Conservation (phyloP, 2,113 vertebrate genomes). For the Archocentrus centrarchus region DNA sequence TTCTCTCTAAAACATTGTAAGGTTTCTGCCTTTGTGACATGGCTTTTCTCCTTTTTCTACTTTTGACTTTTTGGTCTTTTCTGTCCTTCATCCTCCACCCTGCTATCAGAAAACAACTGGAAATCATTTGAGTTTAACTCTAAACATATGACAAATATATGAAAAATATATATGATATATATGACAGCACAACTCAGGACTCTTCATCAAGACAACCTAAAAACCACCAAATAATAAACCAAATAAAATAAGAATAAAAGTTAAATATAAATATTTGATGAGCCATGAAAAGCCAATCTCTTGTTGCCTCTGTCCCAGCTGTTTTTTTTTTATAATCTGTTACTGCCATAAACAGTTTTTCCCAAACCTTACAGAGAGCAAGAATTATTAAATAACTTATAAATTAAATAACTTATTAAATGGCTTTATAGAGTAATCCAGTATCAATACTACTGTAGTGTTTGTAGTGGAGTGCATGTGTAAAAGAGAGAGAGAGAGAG, state of each 20-base stretch:
- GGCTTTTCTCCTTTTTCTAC: too few relatives aligned
- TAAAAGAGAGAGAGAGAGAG: not conserved
- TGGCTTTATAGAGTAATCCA: not conserved
- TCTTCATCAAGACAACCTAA: too few relatives aligned
- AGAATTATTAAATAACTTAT: not conserved
- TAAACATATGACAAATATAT: not conserved
- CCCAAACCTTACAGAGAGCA: not conserved
- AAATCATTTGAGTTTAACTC: not conserved
- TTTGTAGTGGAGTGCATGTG: not conserved
- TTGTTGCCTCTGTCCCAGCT: not conserved
- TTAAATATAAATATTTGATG: too few relatives aligned
- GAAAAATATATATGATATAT: not conserved
- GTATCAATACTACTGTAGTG: not conserved
- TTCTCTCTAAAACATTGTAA: too few relatives aligned
- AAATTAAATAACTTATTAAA: not conserved
- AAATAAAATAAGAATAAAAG: too few relatives aligned
- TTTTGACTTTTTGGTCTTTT: too few relatives aligned
- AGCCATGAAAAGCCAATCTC: too few relatives aligned
- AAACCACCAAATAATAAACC: too few relatives aligned
- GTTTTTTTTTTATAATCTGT: not conserved
- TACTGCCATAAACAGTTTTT: not conserved
- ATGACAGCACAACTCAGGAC: too few relatives aligned
- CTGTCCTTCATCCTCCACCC: too few relatives aligned
- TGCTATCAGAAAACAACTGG: not conserved
- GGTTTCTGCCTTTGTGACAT: too few relatives aligned